Base-by-base conservation (phyloP, 1,140 invertebrate genomes). In the Pararge aegeria region DNA sequence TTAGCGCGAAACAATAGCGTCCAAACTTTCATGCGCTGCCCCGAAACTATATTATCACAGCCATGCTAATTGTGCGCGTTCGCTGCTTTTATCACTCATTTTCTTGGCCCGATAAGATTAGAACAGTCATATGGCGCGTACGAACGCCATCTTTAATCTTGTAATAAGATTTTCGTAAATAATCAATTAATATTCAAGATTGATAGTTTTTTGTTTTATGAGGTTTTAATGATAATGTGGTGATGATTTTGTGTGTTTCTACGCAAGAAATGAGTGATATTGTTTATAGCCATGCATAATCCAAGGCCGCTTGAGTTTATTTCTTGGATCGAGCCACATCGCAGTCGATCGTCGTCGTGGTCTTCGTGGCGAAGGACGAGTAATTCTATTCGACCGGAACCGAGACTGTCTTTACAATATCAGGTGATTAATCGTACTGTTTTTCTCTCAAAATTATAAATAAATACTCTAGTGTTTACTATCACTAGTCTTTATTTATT, bases 51-150 rank as follows among this genome's bases (percentile, higher is more conserved):
- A 64, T 85, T 87, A 87, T 83, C 81, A 76, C 61, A 51, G 61
- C 54, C 64, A 67, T 75, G 81, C 70, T 88, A 87, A 86, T 88
- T 88, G 76, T 77, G 70, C 55, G 69, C 64, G 77, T 66, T 78
- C 66, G 73, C 65, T 72, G 75, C 72, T 24, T 76, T 83, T 87
- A 87, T 87, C 83, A 71, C 70, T 67, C 67, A 76, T 81, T 83
- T 24, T 75, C 78, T 78, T 77, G 54, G 19, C 24, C 51, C 61
- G 83, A 87, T 87, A 87, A 85, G 84, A 87, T 87, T 80, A 83
- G 30, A 66, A n/a, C 64, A 75, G 80, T 87, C 83, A 87, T 87
- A 86, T 82, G 84, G 72, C 62, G 60, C 50, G 65, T 49, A 37
- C 40, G 55, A 66, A 64, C 74, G 78, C 77, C 77, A 73, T 76